Evolutionary conservation across 2,113 vertebrate species (phyloP), one percentile per base, ranked within the genome.

Genomic region (Agapornis roseicollis): DNA sequence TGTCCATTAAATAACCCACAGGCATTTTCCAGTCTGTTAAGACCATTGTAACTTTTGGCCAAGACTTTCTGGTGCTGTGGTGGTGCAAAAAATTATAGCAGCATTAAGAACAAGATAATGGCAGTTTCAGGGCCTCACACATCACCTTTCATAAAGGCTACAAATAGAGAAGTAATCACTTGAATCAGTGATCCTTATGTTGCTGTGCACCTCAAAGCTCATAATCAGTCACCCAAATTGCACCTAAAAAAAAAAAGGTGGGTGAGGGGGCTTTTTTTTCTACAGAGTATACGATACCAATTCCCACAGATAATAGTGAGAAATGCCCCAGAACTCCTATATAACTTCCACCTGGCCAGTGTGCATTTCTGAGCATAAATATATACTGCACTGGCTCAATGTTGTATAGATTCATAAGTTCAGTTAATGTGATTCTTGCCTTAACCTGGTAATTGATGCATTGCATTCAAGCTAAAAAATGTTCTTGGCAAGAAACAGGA

Each of bases 241-340:
- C 27, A 80, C 2, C 5, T 68, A 22, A 46, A 39, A 47, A 49
- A 42, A 78, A 37, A 56, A 55, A 4, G 33, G 33, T 58, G 33
- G 20, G 6, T 35, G 56, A 33, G 35, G 17, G 9, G 10, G 10
- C 0, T 2, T 77, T 63, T 91, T 5, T 64, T 13, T 55, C 6
- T 14, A 13, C 14, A 0, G 0, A 70, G 19, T 18, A 15, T 10
- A 29, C 10, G 11, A 11, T 27, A 74, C 20, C 11, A 4, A 1
- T 73, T 64, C n/a, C 27, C 17, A 65, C 7, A 41, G 42, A 58
- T 41, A 76, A 39, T 1, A 4, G 23, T 74, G 13, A 80, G 17
- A 12, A 91, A 56, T 2, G 1, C 23, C 29, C 17, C 27, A 70
- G 24, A 56, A 73, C 28, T 93, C 39, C 60, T 73, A 20, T 24